Percentiles rank a stretch among this genome's conserved stretches.
phyloP scores from a whole-genome alignment of 23 tunicate species.

The Ascidia mentula region DNA sequence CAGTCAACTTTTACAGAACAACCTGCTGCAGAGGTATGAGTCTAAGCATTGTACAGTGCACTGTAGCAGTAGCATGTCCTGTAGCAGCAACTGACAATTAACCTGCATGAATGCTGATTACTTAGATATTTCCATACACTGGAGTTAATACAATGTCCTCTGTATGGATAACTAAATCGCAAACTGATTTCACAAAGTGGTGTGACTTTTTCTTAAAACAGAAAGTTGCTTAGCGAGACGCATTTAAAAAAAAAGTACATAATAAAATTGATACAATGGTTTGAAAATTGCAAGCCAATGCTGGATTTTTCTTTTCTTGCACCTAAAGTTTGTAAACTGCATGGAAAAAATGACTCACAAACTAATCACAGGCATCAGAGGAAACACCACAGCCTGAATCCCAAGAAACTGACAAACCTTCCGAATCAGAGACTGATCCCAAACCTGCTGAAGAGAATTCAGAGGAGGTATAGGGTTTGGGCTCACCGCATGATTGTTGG shows the following conservation, averaged over 20 bases:
- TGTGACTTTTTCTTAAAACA: too few relatives aligned
- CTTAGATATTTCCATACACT: background rate
- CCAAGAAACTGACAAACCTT: background rate
- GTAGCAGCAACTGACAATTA: background rate
- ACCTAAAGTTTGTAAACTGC: background rate
- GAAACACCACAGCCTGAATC: background rate
- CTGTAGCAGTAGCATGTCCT: background rate
- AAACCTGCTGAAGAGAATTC: background rate
- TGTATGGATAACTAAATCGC: too few relatives aligned
- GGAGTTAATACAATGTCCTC: too few relatives aligned
- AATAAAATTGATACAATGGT: too few relatives aligned
- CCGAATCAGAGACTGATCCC: background rate
- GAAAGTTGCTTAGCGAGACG: too few relatives aligned
- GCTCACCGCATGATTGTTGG: too few relatives aligned
- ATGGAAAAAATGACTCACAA: background rate
- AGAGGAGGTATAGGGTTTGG: background rate
- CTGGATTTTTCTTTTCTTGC: too few relatives aligned
- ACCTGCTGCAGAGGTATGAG: background rate
- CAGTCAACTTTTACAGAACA: constrained; percentile 25
- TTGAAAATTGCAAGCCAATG: too few relatives aligned
- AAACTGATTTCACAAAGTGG: too few relatives aligned
- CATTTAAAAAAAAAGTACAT: too few relatives aligned
- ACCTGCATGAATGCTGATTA: background rate
- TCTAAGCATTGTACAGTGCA: background rate
- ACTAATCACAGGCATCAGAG: constrained; percentile 6